Base-by-base conservation (phyloP, 2,888 invertebrate species). In the Linnaemya vulpina region DNA sequence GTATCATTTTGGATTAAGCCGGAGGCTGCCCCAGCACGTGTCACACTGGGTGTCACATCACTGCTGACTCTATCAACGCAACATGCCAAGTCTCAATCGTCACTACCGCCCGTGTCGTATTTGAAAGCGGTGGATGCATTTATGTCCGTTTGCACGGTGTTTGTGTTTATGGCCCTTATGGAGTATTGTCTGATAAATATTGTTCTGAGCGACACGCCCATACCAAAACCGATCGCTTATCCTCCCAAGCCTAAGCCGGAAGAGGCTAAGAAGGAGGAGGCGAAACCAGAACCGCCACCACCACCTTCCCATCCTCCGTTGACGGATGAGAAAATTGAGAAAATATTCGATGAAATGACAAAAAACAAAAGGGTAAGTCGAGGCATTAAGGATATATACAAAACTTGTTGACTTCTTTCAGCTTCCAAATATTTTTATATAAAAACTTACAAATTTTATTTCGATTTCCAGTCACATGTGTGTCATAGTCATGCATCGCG, bases 1-100 rank as follows among this genome's bases (percentile, higher is more conserved):
- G 96, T 98, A 5, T 97, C 97, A 0, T 98, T 98, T 93, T 98
- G 98, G 98, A 97, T 98, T 89, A 97, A 97, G 91, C 97, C 97
- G 0, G 98, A 98, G 92, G 98, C 98, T 0, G 97, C 97, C 5
- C 98, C 98, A 0, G 98, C 98, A 22, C 94, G 98, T 7, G 98
- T 98, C 35, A 98, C 98, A 0, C 94, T 98, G 0, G 98, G 98
- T 20, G 98, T 98, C 81, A 98, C 98, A 83, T 97, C 97, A 40
- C 93, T 98, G 53, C 94, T 98, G 70, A 98, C 98, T 3, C 93
- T 98, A 2, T 97, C 97, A 15, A 98, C 98, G 2, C 98, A 98
- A 90, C 98, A 98, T 91, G 98, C 98, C 15, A 98, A 98, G 93
- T 97, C 97, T 86, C 97, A 98, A 91, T 96, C 97, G n/a, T 96